A percentile compares a stretch with the other conserved stretches of the same genome.
These are phyloP conservation scores for Sphecodes monilicornis DNA, from an alignment of 2,888 invertebrate genomes.

Conservation along the genomic window DNA sequence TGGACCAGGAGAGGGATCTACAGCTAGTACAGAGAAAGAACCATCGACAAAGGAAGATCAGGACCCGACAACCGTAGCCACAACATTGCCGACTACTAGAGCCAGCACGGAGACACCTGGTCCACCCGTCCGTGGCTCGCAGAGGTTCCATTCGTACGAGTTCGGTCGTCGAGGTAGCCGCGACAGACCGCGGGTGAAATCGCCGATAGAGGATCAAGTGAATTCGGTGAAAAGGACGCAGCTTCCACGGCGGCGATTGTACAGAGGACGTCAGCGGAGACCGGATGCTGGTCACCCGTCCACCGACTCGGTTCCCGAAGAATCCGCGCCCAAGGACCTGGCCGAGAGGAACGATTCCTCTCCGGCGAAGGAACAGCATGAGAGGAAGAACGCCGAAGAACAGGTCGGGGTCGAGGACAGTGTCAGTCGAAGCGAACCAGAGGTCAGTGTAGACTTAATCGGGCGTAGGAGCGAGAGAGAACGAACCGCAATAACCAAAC, in stretches of 20 bases:
- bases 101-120: background rate
- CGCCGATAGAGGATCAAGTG: background rate
- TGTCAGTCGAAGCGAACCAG: slow-evolving; percentile 65
- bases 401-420: slow-evolving; percentile 48
- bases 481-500: slow-evolving; percentile 33
- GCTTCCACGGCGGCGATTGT: slow-evolving; percentile 39
- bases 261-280: slow-evolving; percentile 52
- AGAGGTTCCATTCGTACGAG: slow-evolving; percentile 1
- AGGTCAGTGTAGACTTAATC: slow-evolving; percentile 72
- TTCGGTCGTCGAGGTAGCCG: slow-evolving; percentile 17
- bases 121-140: background rate
- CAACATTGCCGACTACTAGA: background rate
- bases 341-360: background rate
- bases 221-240: background rate
- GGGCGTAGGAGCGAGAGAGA: slow-evolving; percentile 10
- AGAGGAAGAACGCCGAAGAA: slow-evolving; percentile 19
- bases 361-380: background rate
- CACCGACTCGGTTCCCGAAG: background rate
- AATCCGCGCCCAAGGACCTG: background rate
- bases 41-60: background rate
- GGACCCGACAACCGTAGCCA: background rate
- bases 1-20: background rate
- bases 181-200: background rate
- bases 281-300: background rate
- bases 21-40: background rate